These are phyloP conservation scores for Oreochromis niloticus DNA, from an alignment of 2,113 vertebrate genomes.

Conservation along the genomic window DNA sequence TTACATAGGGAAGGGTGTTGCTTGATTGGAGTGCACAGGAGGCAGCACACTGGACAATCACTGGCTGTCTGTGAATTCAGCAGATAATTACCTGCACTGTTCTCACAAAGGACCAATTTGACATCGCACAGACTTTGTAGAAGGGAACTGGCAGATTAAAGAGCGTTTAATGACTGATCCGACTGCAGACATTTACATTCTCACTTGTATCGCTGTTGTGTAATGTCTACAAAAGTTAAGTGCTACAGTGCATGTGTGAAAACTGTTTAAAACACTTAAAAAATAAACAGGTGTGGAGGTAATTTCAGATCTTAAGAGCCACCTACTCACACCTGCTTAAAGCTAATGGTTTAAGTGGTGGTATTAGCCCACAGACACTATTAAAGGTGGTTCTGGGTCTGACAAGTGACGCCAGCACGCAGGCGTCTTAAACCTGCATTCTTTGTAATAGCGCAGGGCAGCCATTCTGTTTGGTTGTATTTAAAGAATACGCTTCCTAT, in stretches of 20 bases:
- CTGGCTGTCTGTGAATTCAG: not conserved
- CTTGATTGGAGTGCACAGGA: not conserved
- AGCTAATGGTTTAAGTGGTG: not conserved
- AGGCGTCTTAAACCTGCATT: not conserved
- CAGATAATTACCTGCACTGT: not conserved
- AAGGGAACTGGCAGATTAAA: not conserved
- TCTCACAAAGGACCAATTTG: not conserved
- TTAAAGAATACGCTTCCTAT: accelerated
- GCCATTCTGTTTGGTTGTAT: not conserved
- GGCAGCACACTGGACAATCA: not conserved
- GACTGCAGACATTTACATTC: not conserved
- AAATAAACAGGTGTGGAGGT: not conserved
- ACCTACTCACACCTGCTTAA: not conserved
- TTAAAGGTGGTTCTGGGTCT: not conserved
- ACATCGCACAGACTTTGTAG: not conserved
- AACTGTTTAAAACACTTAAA: not conserved
- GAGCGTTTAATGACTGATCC: not conserved
- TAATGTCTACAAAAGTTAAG: not conserved
- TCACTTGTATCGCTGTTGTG: not conserved
- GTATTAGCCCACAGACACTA: accelerated
- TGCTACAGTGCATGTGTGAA: not conserved
- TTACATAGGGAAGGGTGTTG: not conserved
- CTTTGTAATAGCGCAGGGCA: not conserved
- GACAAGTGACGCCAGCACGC: not conserved
- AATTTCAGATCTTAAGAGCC: not conserved